phyloP scores from a whole-genome alignment of 2,888 invertebrate species.

The Icerya purchasi region DNA sequence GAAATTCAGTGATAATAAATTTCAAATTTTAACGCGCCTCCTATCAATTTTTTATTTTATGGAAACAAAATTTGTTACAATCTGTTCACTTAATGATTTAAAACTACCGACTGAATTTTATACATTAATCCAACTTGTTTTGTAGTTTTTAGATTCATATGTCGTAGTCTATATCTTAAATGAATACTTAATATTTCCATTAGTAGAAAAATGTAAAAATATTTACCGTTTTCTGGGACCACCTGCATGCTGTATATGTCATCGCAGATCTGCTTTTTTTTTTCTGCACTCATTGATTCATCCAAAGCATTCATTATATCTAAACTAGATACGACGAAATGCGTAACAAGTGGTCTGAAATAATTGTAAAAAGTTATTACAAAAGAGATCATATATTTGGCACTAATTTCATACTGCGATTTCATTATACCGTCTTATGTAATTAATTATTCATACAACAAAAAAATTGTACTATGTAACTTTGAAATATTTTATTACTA shows the following conservation, averaged over 20 bases:
- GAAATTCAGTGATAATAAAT: too few species aligned
- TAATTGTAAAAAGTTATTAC: too few species aligned
- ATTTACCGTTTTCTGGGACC: conserved; percentile 26
- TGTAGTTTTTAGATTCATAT: neutral
- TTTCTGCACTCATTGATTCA: conserved; percentile 26
- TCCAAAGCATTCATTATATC: conserved; percentile 66
- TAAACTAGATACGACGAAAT: conserved; percentile 78
- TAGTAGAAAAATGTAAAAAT: neutral
- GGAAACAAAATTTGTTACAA: too few species aligned
- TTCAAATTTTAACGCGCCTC: too few species aligned
- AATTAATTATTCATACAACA: too few species aligned
- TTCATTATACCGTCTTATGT: too few species aligned
- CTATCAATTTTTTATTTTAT: too few species aligned
- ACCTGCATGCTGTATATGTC: conserved; percentile 85
- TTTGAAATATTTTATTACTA: too few species aligned
- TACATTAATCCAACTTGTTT: neutral
- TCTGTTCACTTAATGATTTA: neutral
- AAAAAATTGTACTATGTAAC: too few species aligned
- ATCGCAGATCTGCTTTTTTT: conserved; percentile 43
- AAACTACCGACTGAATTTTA: neutral
- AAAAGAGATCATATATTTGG: too few species aligned
- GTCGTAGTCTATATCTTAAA: neutral
- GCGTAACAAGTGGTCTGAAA: conserved; percentile 48
- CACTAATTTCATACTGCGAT: too few species aligned
- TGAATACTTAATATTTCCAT: neutral